phyloP scores from a whole-genome alignment of 2,797 vertebrate species.

The Podarcis lilfordi region DNA sequence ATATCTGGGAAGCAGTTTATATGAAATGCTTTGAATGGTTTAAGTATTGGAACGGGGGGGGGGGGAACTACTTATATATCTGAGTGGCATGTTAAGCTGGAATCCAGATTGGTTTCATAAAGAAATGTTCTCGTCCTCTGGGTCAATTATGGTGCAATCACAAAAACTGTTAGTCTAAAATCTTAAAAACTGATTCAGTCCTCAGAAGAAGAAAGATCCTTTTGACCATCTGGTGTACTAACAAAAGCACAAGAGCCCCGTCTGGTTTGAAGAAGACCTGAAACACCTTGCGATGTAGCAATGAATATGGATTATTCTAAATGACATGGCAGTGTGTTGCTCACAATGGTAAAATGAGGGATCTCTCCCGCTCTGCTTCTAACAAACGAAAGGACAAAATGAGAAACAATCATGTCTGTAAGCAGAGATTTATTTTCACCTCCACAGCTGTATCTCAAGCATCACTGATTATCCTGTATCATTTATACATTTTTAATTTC shows the following conservation, averaged over 20 bases:
- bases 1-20: slow-evolving; percentile 57
- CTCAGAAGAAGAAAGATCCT: neutral
- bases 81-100: neutral
- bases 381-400: slow-evolving; percentile 59
- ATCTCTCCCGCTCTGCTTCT: slow-evolving; percentile 45
- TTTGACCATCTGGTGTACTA: neutral
- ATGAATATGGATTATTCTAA: slow-evolving; percentile 46
- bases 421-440: slow-evolving; percentile 57
- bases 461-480: slow-evolving; percentile 64
- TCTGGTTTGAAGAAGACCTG: neutral
- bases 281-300: neutral
- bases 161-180: neutral
- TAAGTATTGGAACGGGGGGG: neutral
- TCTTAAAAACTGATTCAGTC: neutral
- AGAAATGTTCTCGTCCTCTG: neutral
- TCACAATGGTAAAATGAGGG: slow-evolving; percentile 48
- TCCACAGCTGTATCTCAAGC: slow-evolving; percentile 74
- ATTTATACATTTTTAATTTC: slow-evolving; percentile 60
- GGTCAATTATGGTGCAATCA: neutral
- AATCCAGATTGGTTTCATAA: neutral
- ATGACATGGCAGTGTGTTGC: slow-evolving; percentile 49
- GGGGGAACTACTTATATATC: neutral
- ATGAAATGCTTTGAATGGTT: slow-evolving; percentile 57
- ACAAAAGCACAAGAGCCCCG: neutral
- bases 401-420: slow-evolving; percentile 50